phyloP scores from a whole-genome alignment of 2,797 vertebrate genomes.

The Rhabdomys pumilio region DNA sequence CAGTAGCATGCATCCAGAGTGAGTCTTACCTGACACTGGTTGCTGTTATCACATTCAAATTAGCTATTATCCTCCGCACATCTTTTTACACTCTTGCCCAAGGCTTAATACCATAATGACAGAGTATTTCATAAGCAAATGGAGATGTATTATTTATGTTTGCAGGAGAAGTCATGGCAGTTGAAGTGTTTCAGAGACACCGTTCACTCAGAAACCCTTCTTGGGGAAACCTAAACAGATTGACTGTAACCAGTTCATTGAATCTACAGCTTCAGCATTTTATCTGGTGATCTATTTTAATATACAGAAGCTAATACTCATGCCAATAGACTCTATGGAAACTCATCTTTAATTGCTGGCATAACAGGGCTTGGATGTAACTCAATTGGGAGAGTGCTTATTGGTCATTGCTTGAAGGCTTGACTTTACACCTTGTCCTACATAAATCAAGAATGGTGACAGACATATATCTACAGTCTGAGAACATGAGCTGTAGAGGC shows the following conservation, averaged over 20 bases:
- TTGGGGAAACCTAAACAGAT: not conserved
- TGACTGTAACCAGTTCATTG: not conserved
- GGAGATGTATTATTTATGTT: not conserved
- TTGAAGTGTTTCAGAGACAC: not conserved
- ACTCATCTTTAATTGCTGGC: not conserved
- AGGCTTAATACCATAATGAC: not conserved
- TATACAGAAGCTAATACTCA: not conserved
- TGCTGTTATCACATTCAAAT: conserved; percentile 15
- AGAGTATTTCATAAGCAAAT: not conserved
- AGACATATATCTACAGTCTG: not conserved
- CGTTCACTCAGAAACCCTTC: not conserved
- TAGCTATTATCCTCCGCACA: not conserved
- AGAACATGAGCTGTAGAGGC: not conserved
- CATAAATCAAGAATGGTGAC: not conserved
- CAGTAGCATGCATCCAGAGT: not conserved
- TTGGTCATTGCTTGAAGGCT: not conserved
- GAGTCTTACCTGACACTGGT: conserved; percentile 12
- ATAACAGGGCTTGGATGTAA: not conserved
- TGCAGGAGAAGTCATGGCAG: not conserved
- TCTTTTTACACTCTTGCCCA: not conserved
- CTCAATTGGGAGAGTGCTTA: not conserved
- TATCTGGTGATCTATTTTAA: not conserved
- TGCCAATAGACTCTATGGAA: not conserved
- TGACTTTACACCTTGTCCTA: not conserved
- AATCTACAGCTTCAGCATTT: not conserved